A percentile compares a stretch with the other conserved stretches of the same genome.
Conservation (phyloP, 2,888 invertebrate species). For the Drosophila merina region DNA sequence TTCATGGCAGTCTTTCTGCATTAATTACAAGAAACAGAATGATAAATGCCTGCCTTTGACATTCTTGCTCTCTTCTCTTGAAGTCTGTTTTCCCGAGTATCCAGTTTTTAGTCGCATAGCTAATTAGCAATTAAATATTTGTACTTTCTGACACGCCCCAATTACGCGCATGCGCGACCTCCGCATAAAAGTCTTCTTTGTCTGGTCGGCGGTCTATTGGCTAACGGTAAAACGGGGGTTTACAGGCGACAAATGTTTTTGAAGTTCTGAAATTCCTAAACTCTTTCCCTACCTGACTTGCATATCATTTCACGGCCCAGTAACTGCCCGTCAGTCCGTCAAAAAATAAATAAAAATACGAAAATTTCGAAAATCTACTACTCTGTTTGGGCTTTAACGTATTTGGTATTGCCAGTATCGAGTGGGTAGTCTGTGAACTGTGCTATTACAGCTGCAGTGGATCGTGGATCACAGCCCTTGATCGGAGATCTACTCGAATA, state of each 20-base stretch:
- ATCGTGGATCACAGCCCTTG: too few species aligned
- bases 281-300: constrained; percentile 51
- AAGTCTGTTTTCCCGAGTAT: not conserved
- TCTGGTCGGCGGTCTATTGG: constrained; percentile 4
- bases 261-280: constrained; percentile 11
- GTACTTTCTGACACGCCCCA: constrained; percentile 58
- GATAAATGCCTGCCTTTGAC: constrained; percentile 6
- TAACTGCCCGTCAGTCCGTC: constrained; percentile 25
- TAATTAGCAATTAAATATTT: constrained; percentile 65
- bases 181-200: constrained; percentile 16
- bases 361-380: constrained; percentile 33
- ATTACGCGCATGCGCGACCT: constrained; percentile 46
- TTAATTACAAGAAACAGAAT: constrained; percentile 33
- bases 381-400: constrained; percentile 24
- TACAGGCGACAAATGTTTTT: constrained; percentile 34
- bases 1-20: constrained; percentile 29
- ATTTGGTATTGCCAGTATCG: constrained; percentile 41
- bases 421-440: constrained; percentile 24
- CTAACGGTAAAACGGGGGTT: constrained; percentile 32
- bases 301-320: constrained; percentile 65
- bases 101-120: constrained; percentile 44
- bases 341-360: constrained; percentile 15
- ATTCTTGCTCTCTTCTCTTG: constrained; percentile 1
- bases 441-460: constrained; percentile 37
- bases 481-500: not conserved